These are phyloP conservation scores for Puffinus mauretanicus DNA, from an alignment of 2,113 vertebrate species.

Conservation along the genomic window DNA sequence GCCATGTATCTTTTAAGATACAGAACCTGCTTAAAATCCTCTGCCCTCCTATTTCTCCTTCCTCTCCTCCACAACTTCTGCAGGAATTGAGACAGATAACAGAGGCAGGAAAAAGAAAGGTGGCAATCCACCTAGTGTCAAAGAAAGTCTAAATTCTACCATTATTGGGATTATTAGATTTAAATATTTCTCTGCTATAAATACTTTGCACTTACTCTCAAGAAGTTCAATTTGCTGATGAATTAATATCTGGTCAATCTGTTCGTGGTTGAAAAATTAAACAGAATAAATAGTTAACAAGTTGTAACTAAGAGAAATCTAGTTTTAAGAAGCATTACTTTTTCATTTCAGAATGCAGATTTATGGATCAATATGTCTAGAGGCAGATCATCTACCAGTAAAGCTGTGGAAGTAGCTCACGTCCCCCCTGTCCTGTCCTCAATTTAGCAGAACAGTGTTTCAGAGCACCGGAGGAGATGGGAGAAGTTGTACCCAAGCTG, in stretches of 20 bases:
- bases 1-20: background rate
- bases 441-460: background rate
- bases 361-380: background rate
- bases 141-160: background rate
- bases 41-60: background rate
- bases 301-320: background rate
- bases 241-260: slow-evolving; percentile 92
- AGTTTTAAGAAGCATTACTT: background rate
- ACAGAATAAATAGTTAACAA: slow-evolving; percentile 14
- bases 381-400: background rate
- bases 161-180: background rate
- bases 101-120: background rate
- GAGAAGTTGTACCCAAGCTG: background rate
- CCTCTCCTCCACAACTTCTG: background rate
- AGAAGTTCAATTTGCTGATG: slow-evolving; percentile 91
- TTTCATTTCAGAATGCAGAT: background rate
- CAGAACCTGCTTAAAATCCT: background rate
- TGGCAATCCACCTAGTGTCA: background rate
- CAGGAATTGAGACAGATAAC: background rate
- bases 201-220: slow-evolving; percentile 80
- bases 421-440: background rate
- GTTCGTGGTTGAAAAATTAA: slow-evolving; percentile 46
- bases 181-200: background rate
- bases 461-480: background rate
- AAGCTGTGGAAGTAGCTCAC: background rate